These are phyloP conservation scores for Drosophila borborema DNA, from an alignment of 2,888 invertebrate species.

Conservation along the genomic window DNA sequence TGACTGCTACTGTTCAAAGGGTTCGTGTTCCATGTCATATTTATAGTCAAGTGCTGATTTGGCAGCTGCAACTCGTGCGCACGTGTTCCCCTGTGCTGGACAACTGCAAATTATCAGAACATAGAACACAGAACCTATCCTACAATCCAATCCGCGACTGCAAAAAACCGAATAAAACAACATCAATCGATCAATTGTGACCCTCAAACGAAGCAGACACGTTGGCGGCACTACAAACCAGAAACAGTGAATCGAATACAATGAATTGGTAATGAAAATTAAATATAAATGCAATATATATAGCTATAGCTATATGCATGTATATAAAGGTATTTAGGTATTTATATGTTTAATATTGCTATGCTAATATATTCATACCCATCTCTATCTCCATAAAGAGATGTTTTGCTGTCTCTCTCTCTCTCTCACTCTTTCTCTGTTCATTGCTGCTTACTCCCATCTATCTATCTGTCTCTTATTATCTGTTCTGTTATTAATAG, in stretches of 20 bases:
- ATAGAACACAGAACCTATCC: neutral
- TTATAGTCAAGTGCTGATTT: slow-evolving; percentile 45
- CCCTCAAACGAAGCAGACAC: slow-evolving; percentile 55
- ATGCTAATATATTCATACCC: too few relatives aligned
- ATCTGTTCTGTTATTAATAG: neutral
- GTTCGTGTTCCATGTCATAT: slow-evolving; percentile 34
- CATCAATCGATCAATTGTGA: slow-evolving; percentile 36
- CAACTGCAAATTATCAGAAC: slow-evolving; percentile 50
- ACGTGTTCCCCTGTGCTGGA: neutral
- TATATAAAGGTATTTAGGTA: neutral
- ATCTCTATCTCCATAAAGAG: too few relatives aligned
- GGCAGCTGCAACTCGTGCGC: neutral
- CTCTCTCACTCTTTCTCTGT: neutral
- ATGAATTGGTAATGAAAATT: neutral
- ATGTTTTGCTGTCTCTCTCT: neutral
- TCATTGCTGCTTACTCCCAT: neutral
- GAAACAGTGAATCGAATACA: slow-evolving; percentile 3
- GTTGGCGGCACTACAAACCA: slow-evolving; percentile 33
- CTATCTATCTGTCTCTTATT: neutral
- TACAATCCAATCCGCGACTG: slow-evolving; percentile 24
- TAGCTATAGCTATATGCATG: neutral
- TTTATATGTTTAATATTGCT: too few relatives aligned
- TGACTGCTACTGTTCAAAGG: slow-evolving; percentile 34
- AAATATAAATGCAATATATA: neutral
- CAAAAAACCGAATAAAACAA: slow-evolving; percentile 57